Evolutionary conservation across 2,888 invertebrate genomes (phyloP).

Genomic region (Alviniconcha strummeri): DNA sequence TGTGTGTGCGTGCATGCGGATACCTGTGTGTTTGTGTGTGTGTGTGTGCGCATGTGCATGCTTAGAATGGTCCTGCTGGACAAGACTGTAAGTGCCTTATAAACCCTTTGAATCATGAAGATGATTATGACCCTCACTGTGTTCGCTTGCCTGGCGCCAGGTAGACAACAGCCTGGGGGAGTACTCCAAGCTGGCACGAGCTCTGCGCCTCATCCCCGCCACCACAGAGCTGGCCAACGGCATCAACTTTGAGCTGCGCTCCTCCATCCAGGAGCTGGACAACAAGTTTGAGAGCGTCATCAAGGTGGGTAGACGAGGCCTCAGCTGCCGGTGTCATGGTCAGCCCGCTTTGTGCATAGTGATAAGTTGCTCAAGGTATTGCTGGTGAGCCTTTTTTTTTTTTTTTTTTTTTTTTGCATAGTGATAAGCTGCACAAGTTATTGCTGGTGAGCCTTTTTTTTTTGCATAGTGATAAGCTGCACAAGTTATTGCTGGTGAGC

Average conservation of each 20-base stretch:
- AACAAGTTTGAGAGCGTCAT: conserved; percentile 47
- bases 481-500: too few species aligned
- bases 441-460: too few species aligned
- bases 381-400: too few species aligned
- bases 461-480: too few species aligned
- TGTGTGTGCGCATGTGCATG: background rate
- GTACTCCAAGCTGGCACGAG: conserved; percentile 60
- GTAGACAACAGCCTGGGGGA: conserved; percentile 51
- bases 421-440: too few species aligned
- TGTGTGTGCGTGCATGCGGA: too few species aligned
- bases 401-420: too few species aligned
- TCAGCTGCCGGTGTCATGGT: too few species aligned
- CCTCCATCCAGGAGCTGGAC: conserved; percentile 41
- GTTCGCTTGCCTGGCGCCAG: conserved; percentile 36
- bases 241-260: conserved; percentile 62
- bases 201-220: conserved; percentile 61
- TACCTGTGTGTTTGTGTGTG: background rate
- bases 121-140: too few species aligned
- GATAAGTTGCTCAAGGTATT: too few species aligned
- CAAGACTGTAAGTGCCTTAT: background rate
- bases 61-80: background rate
- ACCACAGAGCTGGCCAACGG: conserved; percentile 64
- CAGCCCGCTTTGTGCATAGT: background rate
- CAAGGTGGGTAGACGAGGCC: conserved; percentile 46
- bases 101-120: too few species aligned